A percentile compares a stretch with the other conserved stretches of the same genome.
Conservation (phyloP, 2,113 vertebrate species). For the Chaetops frenatus region DNA sequence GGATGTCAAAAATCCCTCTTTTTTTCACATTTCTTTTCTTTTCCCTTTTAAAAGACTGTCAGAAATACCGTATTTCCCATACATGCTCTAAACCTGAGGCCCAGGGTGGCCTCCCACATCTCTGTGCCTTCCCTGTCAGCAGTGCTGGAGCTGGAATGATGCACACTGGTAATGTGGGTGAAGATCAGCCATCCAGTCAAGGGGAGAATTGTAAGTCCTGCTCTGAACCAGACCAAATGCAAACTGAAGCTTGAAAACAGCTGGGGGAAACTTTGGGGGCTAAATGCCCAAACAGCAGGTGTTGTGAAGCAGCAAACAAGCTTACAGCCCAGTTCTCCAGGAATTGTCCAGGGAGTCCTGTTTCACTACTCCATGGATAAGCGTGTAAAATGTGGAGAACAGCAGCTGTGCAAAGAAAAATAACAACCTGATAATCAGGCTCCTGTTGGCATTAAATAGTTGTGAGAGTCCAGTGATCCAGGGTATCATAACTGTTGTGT, state of each 20-base stretch:
- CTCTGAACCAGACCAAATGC: not conserved
- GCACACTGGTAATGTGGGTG: not conserved
- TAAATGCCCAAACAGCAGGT: not conserved
- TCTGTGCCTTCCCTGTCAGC: conserved; percentile 11
- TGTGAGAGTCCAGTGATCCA: conserved; percentile 16
- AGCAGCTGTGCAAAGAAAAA: conserved; percentile 60
- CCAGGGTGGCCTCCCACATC: conserved; percentile 12
- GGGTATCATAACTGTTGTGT: not conserved
- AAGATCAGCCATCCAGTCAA: not conserved
- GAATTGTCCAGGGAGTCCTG: conserved; percentile 20
- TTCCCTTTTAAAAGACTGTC: conserved; percentile 4
- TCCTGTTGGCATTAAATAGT: conserved; percentile 47
- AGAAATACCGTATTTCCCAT: not conserved
- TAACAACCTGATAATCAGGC: conserved; percentile 47
- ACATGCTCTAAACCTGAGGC: not conserved
- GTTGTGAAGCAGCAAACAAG: not conserved
- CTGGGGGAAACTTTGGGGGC: not conserved
- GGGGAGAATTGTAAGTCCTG: not conserved
- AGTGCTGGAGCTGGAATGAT: not conserved
- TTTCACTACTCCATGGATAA: not conserved
- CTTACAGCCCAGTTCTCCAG: not conserved
- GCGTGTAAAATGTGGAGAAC: not conserved
- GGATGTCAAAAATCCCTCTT: not conserved
- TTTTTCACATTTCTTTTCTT: conserved; percentile 23
- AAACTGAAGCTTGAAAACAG: not conserved